A percentile compares a stretch with the other conserved stretches of the same genome.
Evolutionary conservation across 2,797 vertebrate species (phyloP).

Genomic region (Pseudopleuronectes americanus): DNA sequence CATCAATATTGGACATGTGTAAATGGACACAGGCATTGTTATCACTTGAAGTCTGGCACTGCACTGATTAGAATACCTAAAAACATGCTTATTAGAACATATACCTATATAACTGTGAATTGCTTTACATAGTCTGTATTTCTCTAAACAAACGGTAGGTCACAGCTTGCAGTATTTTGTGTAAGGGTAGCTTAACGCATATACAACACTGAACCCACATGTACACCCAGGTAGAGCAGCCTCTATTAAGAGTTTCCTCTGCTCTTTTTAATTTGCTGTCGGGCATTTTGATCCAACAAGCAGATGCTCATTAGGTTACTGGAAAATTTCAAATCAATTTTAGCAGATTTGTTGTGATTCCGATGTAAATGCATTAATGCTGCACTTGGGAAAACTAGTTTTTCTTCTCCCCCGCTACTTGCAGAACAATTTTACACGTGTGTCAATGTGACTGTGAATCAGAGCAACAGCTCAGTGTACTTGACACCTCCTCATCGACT

Average conservation of each 20-base stretch:
- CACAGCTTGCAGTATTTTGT: conserved; percentile 1
- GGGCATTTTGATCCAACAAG: conserved; percentile 33
- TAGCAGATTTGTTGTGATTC: background rate
- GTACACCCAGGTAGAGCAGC: conserved; percentile 27
- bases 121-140: background rate
- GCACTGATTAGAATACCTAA: background rate
- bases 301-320: conserved; percentile 47
- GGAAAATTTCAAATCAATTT: conserved; percentile 42
- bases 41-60: background rate
- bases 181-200: background rate
- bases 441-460: conserved; percentile 11
- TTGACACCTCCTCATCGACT: conserved; percentile 21
- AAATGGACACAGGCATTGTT: background rate
- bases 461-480: conserved; percentile 15
- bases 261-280: conserved; percentile 10
- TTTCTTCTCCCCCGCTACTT: background rate
- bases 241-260: conserved; percentile 30
- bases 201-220: background rate
- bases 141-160: background rate
- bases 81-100: background rate
- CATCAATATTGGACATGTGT: background rate
- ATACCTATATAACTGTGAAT: background rate
- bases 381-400: background rate
- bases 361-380: conserved; percentile 24
- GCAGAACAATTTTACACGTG: background rate